Conservation (phyloP, 2,888 invertebrate species). For the Andrena marginata region DNA sequence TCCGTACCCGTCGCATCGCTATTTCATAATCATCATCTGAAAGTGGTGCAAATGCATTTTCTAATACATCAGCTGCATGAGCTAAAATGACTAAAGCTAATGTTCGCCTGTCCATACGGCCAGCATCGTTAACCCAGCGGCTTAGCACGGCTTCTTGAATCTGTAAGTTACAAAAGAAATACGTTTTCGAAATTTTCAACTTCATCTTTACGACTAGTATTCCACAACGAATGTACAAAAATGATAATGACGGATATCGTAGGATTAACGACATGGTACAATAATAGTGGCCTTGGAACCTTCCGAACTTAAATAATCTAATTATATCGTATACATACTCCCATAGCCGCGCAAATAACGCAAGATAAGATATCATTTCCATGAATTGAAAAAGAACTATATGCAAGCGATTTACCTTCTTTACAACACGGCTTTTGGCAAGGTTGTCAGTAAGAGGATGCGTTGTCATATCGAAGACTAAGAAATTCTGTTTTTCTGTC, state of each 20-base stretch:
- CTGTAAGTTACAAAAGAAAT: constrained; percentile 84
- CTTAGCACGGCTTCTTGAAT: constrained; percentile 98
- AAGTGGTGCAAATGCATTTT: constrained; percentile 99
- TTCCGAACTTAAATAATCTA: neutral
- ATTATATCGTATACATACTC: neutral
- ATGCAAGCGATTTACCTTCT: constrained; percentile 89
- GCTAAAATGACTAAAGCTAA: constrained; percentile 97
- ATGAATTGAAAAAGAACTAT: neutral
- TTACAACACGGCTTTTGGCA: constrained; percentile 97
- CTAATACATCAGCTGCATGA: constrained; percentile 99
- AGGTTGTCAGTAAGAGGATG: constrained; percentile 98
- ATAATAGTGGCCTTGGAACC: neutral
- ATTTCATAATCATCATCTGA: constrained; percentile 99
- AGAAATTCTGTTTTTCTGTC: constrained; percentile 99
- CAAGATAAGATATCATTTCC: constrained; percentile 61
- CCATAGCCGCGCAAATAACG: neutral
- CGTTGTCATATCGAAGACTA: constrained; percentile 99
- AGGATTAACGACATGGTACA: too few relatives aligned
- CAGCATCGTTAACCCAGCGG: constrained; percentile 98
- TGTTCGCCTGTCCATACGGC: constrained; percentile 98
- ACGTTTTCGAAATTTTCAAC: neutral
- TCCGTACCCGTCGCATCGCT: constrained; percentile 98
- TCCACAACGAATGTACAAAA: neutral
- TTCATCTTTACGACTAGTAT: neutral
- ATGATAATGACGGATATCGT: neutral